phyloP scores from a whole-genome alignment of 1,140 invertebrate genomes.

The Dinoponera quadriceps region DNA sequence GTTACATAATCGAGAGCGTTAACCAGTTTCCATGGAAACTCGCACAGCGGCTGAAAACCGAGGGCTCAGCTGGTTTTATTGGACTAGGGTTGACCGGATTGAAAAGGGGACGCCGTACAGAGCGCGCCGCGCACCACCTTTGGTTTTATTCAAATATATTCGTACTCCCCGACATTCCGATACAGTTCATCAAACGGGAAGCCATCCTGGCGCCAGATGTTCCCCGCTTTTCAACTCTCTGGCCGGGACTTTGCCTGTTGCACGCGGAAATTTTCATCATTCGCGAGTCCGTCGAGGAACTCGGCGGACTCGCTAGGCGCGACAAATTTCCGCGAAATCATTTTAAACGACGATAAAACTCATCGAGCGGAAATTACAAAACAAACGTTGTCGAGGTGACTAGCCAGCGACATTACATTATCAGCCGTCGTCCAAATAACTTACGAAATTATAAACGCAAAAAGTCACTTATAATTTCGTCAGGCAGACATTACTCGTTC shows the following conservation, averaged over 20 bases:
- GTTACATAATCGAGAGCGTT: slow-evolving; percentile 38
- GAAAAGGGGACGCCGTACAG: slow-evolving; percentile 70
- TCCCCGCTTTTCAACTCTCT: slow-evolving; percentile 72
- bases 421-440: too few relatives aligned
- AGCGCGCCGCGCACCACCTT: slow-evolving; percentile 68
- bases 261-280: slow-evolving; percentile 67
- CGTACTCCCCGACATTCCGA: slow-evolving; percentile 72
- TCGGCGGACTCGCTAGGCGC: not conserved
- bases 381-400: too few relatives aligned
- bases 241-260: slow-evolving; percentile 71
- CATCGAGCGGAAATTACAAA: too few relatives aligned
- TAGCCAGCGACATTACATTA: too few relatives aligned
- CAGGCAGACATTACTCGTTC: too few relatives aligned
- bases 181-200: slow-evolving; percentile 68
- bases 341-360: too few relatives aligned
- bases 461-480: too few relatives aligned
- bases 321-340: not conserved
- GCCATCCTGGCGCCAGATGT: slow-evolving; percentile 81
- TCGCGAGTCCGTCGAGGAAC: slow-evolving; percentile 9
- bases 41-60: slow-evolving; percentile 7
- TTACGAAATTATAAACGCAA: too few relatives aligned
- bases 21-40: slow-evolving; percentile 29
- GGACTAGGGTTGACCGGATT: slow-evolving; percentile 66
- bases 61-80: slow-evolving; percentile 75
- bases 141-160: slow-evolving; percentile 82